phyloP scores from a whole-genome alignment of 2,888 invertebrate genomes.

The Ichneumoninae sp. region DNA sequence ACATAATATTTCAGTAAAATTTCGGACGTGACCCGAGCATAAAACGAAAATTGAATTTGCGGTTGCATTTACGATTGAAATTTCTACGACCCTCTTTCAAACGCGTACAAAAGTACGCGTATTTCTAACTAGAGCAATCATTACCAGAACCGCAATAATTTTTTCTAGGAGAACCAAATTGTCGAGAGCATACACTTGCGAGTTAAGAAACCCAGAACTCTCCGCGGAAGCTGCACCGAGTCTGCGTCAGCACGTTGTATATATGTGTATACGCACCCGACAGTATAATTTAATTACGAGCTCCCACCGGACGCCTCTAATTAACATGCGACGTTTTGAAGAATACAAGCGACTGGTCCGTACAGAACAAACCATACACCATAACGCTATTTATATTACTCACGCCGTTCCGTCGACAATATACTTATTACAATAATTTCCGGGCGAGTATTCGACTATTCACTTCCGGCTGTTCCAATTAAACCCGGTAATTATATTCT shows the following conservation, averaged over 20 bases:
- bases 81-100: neutral
- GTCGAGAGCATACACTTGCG: neutral
- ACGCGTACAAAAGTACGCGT: neutral
- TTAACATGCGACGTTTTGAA: conserved; percentile 58
- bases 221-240: conserved; percentile 3
- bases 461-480: conserved; percentile 49
- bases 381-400: neutral
- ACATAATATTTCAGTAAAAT: neutral
- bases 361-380: neutral
- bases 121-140: neutral
- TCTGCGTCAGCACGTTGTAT: neutral
- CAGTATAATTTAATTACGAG: conserved; percentile 60
- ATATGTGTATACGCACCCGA: conserved; percentile 6
- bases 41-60: neutral
- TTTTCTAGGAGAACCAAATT: neutral
- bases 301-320: conserved; percentile 61
- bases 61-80: neutral
- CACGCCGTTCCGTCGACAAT: neutral
- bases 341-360: conserved; percentile 10
- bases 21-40: neutral
- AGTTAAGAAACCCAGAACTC: neutral
- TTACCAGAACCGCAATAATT: neutral
- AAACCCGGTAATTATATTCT: conserved; percentile 37
- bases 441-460: neutral
- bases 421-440: conserved; percentile 20